Base-by-base conservation (phyloP, 2,113 vertebrate genomes). In the Perca schrenkii region DNA sequence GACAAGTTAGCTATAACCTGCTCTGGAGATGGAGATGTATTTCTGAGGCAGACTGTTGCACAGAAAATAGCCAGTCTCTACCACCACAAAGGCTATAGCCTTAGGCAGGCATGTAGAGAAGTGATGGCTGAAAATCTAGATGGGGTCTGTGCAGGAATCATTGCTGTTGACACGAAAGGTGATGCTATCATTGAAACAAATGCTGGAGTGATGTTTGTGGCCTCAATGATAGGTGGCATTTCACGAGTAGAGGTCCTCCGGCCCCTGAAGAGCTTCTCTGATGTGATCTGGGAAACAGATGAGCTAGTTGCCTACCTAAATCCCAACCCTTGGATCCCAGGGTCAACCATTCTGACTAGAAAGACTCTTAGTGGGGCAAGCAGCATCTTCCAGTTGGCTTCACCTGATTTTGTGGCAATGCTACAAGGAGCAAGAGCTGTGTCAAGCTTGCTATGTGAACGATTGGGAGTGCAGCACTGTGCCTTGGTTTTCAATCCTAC, bases 1-100 rank as follows among this genome's bases (percentile, higher is more conserved):
- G 88, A 93, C 28, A 94, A 90, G 52, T 34, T 96, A 60, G 94
- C 95, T 0, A 89, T 96, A 63, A 87, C 94, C 22, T 96, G 95
- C 76, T 96, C 95, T 50, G 95, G 95, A 69, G 94, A 96, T 89
- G 95, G 95, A 21, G 95, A 96, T 79, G 90, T 94, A 11, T 96
- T 96, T 90, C 86, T 96, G 77, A 92, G 92, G n/a, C 89, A 93
- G 34, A 94, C 94, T 40, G 94, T 96, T 64, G 93, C 95, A 72
- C 93, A 95, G 34, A 95, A 94, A 93, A 93, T 96, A 68, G 94
- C 95, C 11, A 90, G 93, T 86, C 90, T 96, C 8, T 96, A 95
- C 69, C 92, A 94, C 46, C 89, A 93, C 71, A 95, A 94, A 91
- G 94, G 93, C 50, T 93, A 91, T 50, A 86, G 57, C 56, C 91